Conservation (phyloP, 2,113 vertebrate genomes). For the Caloenas nicobarica region DNA sequence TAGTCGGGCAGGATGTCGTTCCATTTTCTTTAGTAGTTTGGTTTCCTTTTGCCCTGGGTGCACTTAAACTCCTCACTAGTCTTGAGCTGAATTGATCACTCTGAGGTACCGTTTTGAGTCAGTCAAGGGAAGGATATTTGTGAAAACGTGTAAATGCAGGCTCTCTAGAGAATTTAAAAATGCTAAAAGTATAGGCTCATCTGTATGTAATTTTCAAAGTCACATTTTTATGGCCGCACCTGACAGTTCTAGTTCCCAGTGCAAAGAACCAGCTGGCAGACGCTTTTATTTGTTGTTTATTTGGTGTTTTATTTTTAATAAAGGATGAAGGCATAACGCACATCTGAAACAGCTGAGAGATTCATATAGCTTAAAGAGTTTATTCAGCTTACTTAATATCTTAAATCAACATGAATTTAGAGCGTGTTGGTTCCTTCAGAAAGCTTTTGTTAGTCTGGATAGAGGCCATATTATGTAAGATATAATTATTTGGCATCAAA, state of each 20-base stretch:
- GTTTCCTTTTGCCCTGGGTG: constrained; percentile 10
- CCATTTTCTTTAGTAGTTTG: not conserved
- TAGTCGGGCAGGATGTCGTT: not conserved
- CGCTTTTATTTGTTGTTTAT: not conserved
- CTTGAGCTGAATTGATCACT: not conserved
- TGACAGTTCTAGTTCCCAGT: not conserved
- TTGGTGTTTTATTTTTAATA: not conserved
- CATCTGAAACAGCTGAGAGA: not conserved
- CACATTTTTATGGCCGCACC: not conserved
- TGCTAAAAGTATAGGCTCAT: not conserved
- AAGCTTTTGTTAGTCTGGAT: not conserved
- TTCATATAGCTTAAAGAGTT: not conserved
- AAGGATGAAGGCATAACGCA: not conserved
- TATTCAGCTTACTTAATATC: not conserved
- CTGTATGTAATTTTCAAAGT: not conserved
- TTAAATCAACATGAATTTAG: not conserved
- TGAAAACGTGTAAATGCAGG: not conserved
- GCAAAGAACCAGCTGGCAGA: not conserved
- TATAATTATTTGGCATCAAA: not conserved
- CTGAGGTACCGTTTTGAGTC: not conserved
- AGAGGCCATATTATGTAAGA: not conserved
- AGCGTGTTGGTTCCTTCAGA: not conserved
- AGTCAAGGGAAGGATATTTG: not conserved
- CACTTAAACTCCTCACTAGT: not conserved
- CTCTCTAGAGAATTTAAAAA: not conserved